Evolutionary conservation across 1,140 invertebrate genomes (phyloP).

Genomic region (Euura saliciscinereae): DNA sequence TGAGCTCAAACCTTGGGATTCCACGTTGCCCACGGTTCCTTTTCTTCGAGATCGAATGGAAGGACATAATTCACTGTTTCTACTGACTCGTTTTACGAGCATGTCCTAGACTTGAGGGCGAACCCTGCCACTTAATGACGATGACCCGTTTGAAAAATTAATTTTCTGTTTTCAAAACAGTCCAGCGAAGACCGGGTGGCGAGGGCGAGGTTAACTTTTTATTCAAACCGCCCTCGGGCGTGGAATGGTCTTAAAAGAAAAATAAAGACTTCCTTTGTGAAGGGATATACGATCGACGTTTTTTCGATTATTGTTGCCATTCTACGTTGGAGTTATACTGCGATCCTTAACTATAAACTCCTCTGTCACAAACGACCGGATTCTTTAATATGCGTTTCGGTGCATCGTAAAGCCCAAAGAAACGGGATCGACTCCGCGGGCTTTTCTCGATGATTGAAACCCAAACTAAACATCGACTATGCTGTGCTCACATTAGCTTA

Average conservation of each 20-base stretch:
- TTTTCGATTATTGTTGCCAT: neutral
- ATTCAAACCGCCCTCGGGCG: neutral
- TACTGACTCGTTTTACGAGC: neutral
- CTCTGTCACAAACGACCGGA: neutral
- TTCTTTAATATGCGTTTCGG: neutral
- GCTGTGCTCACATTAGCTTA: too few species aligned
- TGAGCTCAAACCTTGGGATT: too few species aligned
- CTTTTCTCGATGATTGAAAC: neutral
- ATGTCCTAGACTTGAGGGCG: neutral
- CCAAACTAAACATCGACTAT: too few species aligned
- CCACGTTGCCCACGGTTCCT: too few species aligned
- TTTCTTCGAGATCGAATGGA: too few species aligned
- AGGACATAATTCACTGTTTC: neutral
- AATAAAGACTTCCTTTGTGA: neutral
- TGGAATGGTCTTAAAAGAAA: neutral
- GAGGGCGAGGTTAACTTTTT: neutral
- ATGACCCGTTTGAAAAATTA: conserved; percentile 40
- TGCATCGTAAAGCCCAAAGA: neutral
- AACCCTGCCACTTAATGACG: conserved; percentile 30
- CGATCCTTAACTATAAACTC: neutral
- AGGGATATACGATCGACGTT: neutral
- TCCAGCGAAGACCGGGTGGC: neutral
- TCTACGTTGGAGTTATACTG: neutral
- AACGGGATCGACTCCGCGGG: neutral
- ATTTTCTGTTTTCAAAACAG: conserved; percentile 50